phyloP scores from a whole-genome alignment of 2,888 invertebrate species.

The Palloptera scutellata region DNA sequence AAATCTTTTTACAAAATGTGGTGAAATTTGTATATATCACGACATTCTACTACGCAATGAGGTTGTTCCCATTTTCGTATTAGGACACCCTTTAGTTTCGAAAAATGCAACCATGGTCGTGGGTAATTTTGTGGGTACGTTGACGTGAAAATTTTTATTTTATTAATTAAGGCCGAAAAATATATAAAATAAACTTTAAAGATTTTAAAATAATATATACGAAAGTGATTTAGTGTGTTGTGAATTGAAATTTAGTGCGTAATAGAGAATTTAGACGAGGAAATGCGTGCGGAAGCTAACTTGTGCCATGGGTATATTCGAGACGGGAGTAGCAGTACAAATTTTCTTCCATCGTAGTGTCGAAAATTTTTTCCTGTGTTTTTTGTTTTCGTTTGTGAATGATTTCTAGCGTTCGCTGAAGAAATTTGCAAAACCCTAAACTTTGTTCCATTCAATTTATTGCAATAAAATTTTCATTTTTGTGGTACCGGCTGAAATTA shows the following conservation, averaged over 20 bases:
- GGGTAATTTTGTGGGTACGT: constrained; percentile 24
- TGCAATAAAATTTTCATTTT: too few relatives aligned
- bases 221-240: neutral
- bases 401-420: neutral
- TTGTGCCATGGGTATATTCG: constrained; percentile 2
- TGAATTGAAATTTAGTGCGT: neutral
- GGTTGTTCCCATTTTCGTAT: too few relatives aligned
- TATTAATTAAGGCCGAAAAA: constrained; percentile 41
- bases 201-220: constrained; percentile 38
- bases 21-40: too few relatives aligned
- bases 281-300: neutral
- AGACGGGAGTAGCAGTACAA: constrained; percentile 11
- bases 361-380: constrained; percentile 9
- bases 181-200: constrained; percentile 44
- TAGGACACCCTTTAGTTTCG: too few relatives aligned
- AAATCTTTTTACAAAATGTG: too few relatives aligned
- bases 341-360: neutral
- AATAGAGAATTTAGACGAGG: neutral
- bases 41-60: too few relatives aligned
- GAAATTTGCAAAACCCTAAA: neutral
- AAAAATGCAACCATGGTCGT: too few relatives aligned
- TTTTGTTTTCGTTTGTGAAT: constrained; percentile 3
- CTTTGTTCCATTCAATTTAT: too few relatives aligned
- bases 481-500: too few relatives aligned
- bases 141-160: constrained; percentile 50